Evolutionary conservation across 2,113 vertebrate species (phyloP).

Genomic region (Heterochromis multidens): DNA sequence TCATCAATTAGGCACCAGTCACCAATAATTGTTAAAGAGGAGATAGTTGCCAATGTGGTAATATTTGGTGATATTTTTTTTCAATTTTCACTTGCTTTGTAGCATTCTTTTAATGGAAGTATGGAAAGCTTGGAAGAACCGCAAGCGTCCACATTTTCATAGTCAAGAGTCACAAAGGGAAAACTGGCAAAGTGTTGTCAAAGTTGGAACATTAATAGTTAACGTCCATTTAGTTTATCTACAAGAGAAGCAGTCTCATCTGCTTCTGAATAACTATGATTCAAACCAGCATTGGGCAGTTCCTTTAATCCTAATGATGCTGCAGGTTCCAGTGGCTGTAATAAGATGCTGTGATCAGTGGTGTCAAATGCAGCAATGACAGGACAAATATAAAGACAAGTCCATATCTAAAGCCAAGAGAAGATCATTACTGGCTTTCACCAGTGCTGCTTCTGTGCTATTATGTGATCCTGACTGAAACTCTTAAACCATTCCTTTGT

Average conservation of each 20-base stretch:
- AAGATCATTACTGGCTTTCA: background rate
- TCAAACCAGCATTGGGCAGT: background rate
- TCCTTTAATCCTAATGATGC: background rate
- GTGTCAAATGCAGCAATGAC: background rate
- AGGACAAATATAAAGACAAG: background rate
- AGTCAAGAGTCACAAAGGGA: background rate
- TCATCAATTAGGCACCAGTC: background rate
- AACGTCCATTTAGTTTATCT: too few species aligned
- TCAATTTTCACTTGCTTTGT: background rate
- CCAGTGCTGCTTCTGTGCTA: background rate
- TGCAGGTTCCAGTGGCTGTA: background rate
- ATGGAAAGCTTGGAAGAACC: background rate
- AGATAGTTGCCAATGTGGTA: background rate
- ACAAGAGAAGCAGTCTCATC: background rate
- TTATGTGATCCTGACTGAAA: background rate
- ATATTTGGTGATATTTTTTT: background rate
- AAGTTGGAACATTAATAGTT: too few species aligned
- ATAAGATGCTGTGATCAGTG: background rate
- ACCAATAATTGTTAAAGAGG: background rate
- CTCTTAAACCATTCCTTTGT: background rate
- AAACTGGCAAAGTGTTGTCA: background rate
- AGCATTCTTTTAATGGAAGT: background rate
- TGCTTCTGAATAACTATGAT: background rate
- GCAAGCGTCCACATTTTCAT: background rate
- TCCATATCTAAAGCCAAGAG: background rate